Evolutionary conservation across 2,797 vertebrate genomes (phyloP).

Genomic region (Meriones psammophilus): DNA sequence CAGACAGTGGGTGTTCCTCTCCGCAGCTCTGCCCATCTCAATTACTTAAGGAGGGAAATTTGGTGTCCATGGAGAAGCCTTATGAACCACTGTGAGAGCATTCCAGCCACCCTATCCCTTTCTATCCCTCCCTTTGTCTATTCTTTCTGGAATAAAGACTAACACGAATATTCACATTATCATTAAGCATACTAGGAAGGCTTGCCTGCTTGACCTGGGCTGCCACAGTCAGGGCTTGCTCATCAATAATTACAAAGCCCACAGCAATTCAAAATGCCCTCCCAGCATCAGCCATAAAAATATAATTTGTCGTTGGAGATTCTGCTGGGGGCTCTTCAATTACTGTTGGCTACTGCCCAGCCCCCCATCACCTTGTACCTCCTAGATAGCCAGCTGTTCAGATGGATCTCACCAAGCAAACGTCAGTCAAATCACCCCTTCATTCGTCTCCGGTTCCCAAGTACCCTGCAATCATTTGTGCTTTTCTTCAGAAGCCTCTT

Average conservation of each 20-base stretch:
- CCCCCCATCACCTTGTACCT: conserved; percentile 67
- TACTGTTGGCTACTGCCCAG: not conserved
- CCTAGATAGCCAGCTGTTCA: conserved; percentile 14
- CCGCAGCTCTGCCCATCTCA: accelerated
- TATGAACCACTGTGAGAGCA: not conserved
- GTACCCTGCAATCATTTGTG: conserved; percentile 86
- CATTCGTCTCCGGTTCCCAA: conserved; percentile 72
- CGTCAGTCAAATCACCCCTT: conserved; percentile 79
- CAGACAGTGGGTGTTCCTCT: not conserved
- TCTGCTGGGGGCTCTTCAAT: conserved; percentile 50
- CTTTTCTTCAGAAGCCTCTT: conserved; percentile 86
- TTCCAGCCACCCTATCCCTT: not conserved
- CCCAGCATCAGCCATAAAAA: not conserved
- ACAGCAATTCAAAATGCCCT: conserved; percentile 5
- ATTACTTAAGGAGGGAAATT: not conserved
- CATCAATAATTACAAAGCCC: conserved; percentile 60
- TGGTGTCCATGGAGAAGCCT: not conserved
- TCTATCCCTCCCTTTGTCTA: not conserved
- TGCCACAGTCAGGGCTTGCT: not conserved
- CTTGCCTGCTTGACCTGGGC: conserved; percentile 40
- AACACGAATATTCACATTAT: not conserved
- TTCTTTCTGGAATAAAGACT: not conserved
- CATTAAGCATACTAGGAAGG: conserved; percentile 24
- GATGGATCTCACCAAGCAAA: conserved; percentile 70
- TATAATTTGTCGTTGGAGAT: not conserved